phyloP scores from a whole-genome alignment of 2,797 vertebrate genomes.

The Sebastes vulpes region DNA sequence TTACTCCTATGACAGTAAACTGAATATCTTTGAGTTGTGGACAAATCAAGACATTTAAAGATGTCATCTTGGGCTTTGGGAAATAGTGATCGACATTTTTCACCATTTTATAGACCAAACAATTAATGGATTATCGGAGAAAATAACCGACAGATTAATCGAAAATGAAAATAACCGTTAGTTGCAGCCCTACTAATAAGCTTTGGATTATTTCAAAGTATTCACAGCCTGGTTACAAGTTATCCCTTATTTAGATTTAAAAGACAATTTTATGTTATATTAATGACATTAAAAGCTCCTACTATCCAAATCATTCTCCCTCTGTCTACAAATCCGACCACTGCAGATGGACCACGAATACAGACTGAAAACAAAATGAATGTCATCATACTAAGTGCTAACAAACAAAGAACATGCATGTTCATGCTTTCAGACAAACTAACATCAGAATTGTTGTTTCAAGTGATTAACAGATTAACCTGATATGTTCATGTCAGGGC shows the following conservation, averaged over 20 bases:
- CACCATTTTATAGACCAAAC: too few species aligned
- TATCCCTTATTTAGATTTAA: slow-evolving; percentile 1
- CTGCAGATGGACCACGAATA: neutral
- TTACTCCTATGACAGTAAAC: neutral
- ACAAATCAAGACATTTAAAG: neutral
- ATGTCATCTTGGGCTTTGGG: too few species aligned
- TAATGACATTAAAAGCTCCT: slow-evolving; percentile 22
- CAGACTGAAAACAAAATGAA: slow-evolving; percentile 5
- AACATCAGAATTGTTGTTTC: slow-evolving; percentile 26
- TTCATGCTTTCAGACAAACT: slow-evolving; percentile 27
- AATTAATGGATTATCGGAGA: fast-evolving
- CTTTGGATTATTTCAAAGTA: slow-evolving; percentile 17
- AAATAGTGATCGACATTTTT: too few species aligned
- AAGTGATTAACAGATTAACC: slow-evolving; percentile 54
- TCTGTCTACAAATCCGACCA: slow-evolving; percentile 1
- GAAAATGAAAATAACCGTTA: neutral
- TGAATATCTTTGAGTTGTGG: neutral
- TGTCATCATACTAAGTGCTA: slow-evolving; percentile 25
- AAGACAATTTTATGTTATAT: neutral
- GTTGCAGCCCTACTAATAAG: neutral
- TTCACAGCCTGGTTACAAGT: neutral
- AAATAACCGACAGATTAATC: neutral
- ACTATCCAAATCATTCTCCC: slow-evolving; percentile 3
- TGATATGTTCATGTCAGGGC: slow-evolving; percentile 29
- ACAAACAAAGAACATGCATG: slow-evolving; percentile 4